Conservation (phyloP, 2,797 vertebrate species). For the Zalophus californianus region DNA sequence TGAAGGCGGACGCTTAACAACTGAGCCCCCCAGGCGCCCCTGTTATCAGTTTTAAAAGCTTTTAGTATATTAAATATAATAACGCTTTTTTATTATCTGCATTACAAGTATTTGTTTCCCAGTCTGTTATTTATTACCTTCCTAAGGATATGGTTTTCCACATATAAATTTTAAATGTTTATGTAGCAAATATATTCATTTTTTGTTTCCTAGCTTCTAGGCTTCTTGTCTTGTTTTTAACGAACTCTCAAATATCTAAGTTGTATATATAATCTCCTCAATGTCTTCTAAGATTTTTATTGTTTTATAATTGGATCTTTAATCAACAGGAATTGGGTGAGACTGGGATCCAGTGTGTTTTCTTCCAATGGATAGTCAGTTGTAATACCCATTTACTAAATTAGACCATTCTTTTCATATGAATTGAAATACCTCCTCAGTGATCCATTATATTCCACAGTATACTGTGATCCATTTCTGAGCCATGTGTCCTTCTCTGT, state of each 20-base stretch:
- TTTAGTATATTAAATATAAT: neutral
- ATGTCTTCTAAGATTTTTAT: constrained; percentile 52
- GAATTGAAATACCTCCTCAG: constrained; percentile 50
- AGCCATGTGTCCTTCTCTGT: neutral
- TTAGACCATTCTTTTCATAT: constrained; percentile 49
- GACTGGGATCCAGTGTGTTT: constrained; percentile 41
- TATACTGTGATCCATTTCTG: neutral
- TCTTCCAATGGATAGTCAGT: constrained; percentile 3
- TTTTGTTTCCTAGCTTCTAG: neutral
- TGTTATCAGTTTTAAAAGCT: neutral
- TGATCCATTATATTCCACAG: constrained; percentile 42
- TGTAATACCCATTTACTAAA: constrained; percentile 60
- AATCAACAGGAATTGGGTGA: constrained; percentile 46
- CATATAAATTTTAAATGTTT: neutral
- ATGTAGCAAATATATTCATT: neutral
- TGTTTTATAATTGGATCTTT: constrained; percentile 65
- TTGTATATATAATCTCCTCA: constrained; percentile 29
- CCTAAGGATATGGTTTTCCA: neutral
- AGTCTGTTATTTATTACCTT: neutral
- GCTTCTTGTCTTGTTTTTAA: neutral
- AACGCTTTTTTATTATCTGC: neutral
- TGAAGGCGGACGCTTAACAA: no score
- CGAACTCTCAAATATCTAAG: constrained; percentile 11
- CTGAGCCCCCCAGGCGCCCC: no score
- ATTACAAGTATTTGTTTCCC: neutral